Evolutionary conservation across 2,888 invertebrate genomes (phyloP), one percentile per base, ranked within the genome.

Genomic region (Leptinotarsa rubiginosa): DNA sequence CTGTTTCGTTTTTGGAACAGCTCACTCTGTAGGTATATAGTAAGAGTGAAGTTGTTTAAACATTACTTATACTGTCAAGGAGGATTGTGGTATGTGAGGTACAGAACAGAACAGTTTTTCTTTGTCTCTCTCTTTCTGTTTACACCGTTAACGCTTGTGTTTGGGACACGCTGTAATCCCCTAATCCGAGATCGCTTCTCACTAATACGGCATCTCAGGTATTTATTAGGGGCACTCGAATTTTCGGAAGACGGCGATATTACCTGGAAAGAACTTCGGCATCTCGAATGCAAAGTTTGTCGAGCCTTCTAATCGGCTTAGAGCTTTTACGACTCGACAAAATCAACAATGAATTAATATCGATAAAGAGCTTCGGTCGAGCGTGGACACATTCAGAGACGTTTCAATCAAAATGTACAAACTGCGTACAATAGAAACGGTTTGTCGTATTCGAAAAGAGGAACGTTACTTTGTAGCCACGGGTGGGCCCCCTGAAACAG

Each of bases 151-250:
- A 2, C 3, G 56, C 16, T n/a, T 41, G n/a, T 62, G n/a, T 62
- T 62, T 62, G 62, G 41, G 62, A 62, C 62, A 62, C 62, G n/a
- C 16, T 62, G 62, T 62, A 62, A 62, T 62, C 65, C 47, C 41
- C 1, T 56, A 69, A 69, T 41, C 69, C 69, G 18, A 56, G 70
- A 52, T 75, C 68, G 69, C 69, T 69, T 70, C 59, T 75, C 70
- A 65, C 75, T 73, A 73, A 75, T 73, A 73, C 20, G 73, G 73
- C 70, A 73, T 75, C 59, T 69, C 56, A 73, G 65, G 75, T 62
- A 75, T 75, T 52, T 54, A 54, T 18, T 22, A 47, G 56, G 72
- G 59, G 22, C 66, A 69, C 67, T 59, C 65, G 71, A 70, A 49
- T 75, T 75, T 73, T 69, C 18, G 65, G 73, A 75, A 75, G 73